phyloP scores from a whole-genome alignment of 2,888 invertebrate genomes.

The Spisula solida region DNA sequence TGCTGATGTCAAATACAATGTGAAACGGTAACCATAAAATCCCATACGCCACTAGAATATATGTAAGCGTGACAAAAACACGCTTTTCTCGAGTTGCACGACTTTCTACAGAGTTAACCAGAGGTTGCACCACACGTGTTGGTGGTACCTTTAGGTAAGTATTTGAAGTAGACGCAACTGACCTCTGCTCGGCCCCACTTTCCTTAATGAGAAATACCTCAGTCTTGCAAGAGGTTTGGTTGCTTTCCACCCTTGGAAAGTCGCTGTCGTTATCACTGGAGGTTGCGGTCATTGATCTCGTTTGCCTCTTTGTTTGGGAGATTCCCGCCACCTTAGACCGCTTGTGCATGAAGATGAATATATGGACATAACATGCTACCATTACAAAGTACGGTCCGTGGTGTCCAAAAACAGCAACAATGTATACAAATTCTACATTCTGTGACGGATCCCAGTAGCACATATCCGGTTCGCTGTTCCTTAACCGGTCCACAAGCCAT shows the following conservation, averaged over 20 bases:
- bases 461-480: conserved; percentile 69
- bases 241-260: not conserved
- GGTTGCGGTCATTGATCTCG: no score
- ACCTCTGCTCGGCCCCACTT: not conserved
- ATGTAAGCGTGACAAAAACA: conserved; percentile 78
- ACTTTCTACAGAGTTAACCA: not conserved
- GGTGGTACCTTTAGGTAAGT: not conserved
- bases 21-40: conserved; percentile 82
- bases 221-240: not conserved
- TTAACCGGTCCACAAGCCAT: conserved; percentile 80
- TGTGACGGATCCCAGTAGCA: conserved; percentile 84
- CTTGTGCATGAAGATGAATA: conserved; percentile 76
- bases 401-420: conserved; percentile 84
- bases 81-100: conserved; percentile 50
- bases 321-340: conserved; percentile 44
- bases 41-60: conserved; percentile 78
- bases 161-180: not conserved
- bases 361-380: conserved; percentile 79
- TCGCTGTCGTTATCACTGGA: not conserved
- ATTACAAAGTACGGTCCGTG: conserved; percentile 81
- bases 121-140: not conserved
- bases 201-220: not conserved
- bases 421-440: conserved; percentile 82
- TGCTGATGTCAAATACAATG: conserved; percentile 79
- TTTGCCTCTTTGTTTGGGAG: not conserved